Evolutionary conservation across 1,140 invertebrate genomes (phyloP).

Genomic region (Hetaerina americana): DNA sequence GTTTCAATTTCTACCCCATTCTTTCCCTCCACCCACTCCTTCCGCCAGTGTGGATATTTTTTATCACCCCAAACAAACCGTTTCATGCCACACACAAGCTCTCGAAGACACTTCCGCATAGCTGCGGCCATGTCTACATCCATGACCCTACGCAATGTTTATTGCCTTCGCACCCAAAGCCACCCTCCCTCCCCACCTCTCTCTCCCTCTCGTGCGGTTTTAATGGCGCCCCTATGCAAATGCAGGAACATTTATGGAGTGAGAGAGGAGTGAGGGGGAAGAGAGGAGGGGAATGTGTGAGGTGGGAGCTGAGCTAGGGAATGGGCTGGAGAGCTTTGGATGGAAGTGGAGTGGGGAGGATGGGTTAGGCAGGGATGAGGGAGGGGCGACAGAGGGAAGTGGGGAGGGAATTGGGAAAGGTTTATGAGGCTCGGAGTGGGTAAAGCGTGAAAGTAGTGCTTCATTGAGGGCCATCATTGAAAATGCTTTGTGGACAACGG

Average conservation of each 20-base stretch:
- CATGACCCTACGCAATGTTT: neutral
- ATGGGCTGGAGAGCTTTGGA: no score
- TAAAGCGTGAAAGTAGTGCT: neutral
- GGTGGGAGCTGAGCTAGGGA: no score
- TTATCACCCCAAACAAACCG: no score
- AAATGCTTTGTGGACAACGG: neutral
- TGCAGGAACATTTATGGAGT: neutral
- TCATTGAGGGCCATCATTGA: neutral
- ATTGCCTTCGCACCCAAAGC: neutral
- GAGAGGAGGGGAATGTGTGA: no score
- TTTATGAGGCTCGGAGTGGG: neutral
- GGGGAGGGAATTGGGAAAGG: neutral
- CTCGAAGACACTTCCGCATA: neutral
- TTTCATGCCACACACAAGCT: no score
- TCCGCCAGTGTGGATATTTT: no score
- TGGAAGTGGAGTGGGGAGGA: neutral
- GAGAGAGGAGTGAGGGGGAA: neutral
- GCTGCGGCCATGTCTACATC: neutral
- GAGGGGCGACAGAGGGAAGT: neutral
- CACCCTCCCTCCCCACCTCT: no score
- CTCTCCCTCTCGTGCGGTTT: neutral
- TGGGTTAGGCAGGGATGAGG: neutral
- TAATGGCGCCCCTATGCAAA: neutral
- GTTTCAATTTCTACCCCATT: no score
- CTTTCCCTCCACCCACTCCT: no score